A percentile compares a stretch with the other conserved stretches of the same genome.
These are phyloP conservation scores for Andrena camellia DNA, from an alignment of 2,888 invertebrate genomes.

Conservation along the genomic window DNA sequence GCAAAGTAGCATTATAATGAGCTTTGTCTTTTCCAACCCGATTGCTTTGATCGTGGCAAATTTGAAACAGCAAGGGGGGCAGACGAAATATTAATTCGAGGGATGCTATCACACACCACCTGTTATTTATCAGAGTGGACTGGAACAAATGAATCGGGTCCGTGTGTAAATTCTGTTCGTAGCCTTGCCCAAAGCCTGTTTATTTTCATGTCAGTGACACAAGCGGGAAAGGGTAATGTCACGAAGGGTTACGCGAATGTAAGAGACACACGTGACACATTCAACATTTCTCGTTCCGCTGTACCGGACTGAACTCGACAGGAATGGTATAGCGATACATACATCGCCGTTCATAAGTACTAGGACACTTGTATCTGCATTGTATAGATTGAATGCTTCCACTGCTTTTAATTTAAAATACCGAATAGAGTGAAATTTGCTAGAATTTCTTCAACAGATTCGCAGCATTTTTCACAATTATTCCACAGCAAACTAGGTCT, in stretches of 20 bases:
- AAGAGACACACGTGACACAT: conserved; percentile 28
- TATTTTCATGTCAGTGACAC: conserved; percentile 37
- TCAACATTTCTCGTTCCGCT: conserved; percentile 18
- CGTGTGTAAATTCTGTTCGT: conserved; percentile 2
- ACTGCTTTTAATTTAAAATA: no score
- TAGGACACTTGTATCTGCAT: no score
- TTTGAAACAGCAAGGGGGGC: not conserved
- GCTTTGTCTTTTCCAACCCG: not conserved
- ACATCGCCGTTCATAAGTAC: not conserved
- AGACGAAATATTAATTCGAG: conserved; percentile 20
- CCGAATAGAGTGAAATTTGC: no score
- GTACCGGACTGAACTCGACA: not conserved
- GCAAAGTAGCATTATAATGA: not conserved
- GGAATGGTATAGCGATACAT: not conserved
- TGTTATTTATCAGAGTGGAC: conserved; percentile 24
- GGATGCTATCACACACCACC: not conserved
- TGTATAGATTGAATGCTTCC: no score
- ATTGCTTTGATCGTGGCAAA: not conserved
- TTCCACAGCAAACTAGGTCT: no score
- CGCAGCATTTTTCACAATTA: no score
- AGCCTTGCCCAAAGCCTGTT: conserved; percentile 24
- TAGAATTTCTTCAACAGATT: no score
- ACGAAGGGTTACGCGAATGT: conserved; percentile 30
- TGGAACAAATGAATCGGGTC: conserved; percentile 12
- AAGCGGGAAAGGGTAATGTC: not conserved